Evolutionary conservation across 2,113 vertebrate genomes (phyloP).

Genomic region (Lamprologus lemairii): DNA sequence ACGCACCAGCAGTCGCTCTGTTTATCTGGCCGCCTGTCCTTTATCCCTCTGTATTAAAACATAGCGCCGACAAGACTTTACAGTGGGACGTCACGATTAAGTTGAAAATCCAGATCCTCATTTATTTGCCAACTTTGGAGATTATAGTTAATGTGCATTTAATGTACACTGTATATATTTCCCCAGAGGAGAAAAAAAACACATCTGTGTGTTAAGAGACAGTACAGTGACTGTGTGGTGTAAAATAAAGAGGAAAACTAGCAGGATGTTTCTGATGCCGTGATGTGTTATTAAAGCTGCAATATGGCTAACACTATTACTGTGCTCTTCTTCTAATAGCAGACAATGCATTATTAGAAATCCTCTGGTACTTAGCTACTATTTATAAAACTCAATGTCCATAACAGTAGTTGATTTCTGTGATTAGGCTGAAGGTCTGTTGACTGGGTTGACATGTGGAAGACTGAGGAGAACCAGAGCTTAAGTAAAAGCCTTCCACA

Average conservation of each 20-base stretch:
- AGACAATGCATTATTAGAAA: not conserved
- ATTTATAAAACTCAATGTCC: not conserved
- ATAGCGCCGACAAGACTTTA: not conserved
- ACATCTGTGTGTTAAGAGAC: not conserved
- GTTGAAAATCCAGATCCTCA: not conserved
- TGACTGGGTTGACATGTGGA: not conserved
- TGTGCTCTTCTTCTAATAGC: not conserved
- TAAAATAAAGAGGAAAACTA: not conserved
- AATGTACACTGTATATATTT: not conserved
- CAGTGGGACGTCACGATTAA: not conserved
- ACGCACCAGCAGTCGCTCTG: not conserved
- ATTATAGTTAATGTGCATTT: not conserved
- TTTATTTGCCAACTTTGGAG: not conserved
- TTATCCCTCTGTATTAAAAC: constrained; percentile 30
- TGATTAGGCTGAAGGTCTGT: not conserved
- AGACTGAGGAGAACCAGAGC: constrained; percentile 9
- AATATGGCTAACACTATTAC: not conserved
- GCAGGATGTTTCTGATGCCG: not conserved
- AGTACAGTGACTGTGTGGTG: not conserved
- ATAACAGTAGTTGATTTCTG: not conserved
- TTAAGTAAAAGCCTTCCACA: not conserved
- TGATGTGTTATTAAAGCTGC: not conserved
- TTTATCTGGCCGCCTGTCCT: constrained; percentile 47
- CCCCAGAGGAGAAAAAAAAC: not conserved
- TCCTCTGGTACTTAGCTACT: not conserved